Base-by-base conservation (phyloP, 2,797 vertebrate genomes). In the Capromys pilorides region DNA sequence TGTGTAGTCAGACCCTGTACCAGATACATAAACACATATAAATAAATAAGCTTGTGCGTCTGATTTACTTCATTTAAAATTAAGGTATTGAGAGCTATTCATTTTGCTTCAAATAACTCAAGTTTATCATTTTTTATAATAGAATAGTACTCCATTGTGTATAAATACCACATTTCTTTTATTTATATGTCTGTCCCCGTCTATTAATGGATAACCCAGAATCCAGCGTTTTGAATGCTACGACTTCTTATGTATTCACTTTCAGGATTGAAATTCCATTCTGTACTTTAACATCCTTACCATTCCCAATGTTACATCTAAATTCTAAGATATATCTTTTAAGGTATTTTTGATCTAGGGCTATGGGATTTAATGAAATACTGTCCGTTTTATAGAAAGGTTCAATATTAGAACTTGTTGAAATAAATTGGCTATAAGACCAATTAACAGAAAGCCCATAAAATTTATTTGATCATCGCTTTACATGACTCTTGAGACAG, bases 211-310 rank as follows among this genome's bases (percentile, higher is more conserved):
- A 4, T n/a, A 21, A 24, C 81, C n/a, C 79, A 28, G 64, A 90
- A 0, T 24, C 67, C 81, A 11, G 2, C 33, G 6, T 95, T 89
- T 21, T 79, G 10, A 95, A 87, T 78, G n/a, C 14, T 16, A 12
- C 62, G 24, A 51, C 12, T 86, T 62, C 13, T 80, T 45, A 62
- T 22, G 4, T 26, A 45, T 45, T 67, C 18, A 59, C 18, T 62
- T 90, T 94, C 57, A 41, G 39, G 92, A 89, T 71, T n/a, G 21
- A 95, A 86, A 90, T 90, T 6, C 11, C 11, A 86, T 71, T 36
- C 39, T 16, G 4, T 71, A 81, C 28, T 94, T 80, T 95, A 54
- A 93, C 36, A 36, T 67, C 73, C 61, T 81, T 93, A 66, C 22
- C 66, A 78, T 71, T 78, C 59, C 71, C 14, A 83, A 26, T 11